Evolutionary conservation across 2,113 vertebrate species (phyloP).

Genomic region (Athene noctua): DNA sequence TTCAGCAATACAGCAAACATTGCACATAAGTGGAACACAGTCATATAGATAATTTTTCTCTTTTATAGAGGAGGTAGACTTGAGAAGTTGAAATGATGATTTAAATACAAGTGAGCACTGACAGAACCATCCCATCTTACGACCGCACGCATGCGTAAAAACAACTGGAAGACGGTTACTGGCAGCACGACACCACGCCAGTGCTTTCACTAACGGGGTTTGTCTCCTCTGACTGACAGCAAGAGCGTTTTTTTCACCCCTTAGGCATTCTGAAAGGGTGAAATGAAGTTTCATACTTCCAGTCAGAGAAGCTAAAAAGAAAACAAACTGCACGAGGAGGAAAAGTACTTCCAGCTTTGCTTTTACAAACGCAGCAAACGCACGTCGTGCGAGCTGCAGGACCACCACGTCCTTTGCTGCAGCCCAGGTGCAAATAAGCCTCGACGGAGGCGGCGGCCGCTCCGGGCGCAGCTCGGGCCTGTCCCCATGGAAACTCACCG

Average conservation of each 20-base stretch:
- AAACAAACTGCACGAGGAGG: rapidly evolving
- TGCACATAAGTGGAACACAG: rapidly evolving
- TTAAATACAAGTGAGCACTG: background rate
- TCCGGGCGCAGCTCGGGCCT: no score
- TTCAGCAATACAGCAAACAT: background rate
- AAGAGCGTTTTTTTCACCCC: no score
- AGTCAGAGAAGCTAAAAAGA: no score
- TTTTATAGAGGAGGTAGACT: background rate
- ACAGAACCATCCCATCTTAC: background rate
- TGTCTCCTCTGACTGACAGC: rapidly evolving
- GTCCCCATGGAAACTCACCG: background rate
- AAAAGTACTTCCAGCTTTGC: rapidly evolving
- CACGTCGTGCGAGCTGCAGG: rapidly evolving
- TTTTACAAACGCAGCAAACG: rapidly evolving
- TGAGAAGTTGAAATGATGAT: background rate
- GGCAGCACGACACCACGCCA: background rate
- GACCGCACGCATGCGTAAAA: rapidly evolving
- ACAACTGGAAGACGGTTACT: rapidly evolving
- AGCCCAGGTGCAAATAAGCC: background rate
- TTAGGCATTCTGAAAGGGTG: no score
- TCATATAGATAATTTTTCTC: rapidly evolving
- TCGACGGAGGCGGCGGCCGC: rapidly evolving
- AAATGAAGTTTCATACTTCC: rapidly evolving
- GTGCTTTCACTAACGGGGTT: rapidly evolving
- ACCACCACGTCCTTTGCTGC: rapidly evolving